phyloP scores from a whole-genome alignment of 2,888 invertebrate species.

The Serripes groenlandicus region DNA sequence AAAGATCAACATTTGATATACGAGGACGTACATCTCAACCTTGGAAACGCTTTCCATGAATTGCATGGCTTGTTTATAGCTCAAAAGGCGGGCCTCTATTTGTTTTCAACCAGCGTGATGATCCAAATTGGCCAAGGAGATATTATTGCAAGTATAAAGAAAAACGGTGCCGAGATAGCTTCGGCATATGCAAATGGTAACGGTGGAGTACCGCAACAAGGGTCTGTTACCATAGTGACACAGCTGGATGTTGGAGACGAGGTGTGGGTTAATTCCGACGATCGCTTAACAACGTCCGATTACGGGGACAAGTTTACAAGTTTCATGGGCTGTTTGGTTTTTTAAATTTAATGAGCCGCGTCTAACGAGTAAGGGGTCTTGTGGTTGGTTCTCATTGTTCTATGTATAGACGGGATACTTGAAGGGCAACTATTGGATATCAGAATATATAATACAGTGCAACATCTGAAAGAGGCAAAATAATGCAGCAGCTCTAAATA shows the following conservation, averaged over 20 bases:
- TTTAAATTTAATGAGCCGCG: background rate
- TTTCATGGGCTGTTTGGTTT: conserved; percentile 25
- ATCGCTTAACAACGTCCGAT: background rate
- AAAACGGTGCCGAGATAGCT: conserved; percentile 9
- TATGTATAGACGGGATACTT: background rate
- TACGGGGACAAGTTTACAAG: conserved; percentile 21
- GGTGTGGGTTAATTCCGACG: conserved; percentile 1
- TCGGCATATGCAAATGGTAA: conserved; percentile 19
- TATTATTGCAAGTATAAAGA: background rate
- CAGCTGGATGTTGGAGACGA: conserved; percentile 16
- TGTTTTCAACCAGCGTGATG: conserved; percentile 11
- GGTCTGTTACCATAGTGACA: conserved; percentile 14
- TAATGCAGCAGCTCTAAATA: too few relatives aligned
- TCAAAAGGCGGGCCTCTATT: conserved; percentile 1
- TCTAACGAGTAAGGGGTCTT: too few relatives aligned
- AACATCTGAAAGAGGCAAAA: too few relatives aligned
- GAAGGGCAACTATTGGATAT: background rate
- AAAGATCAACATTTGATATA: background rate
- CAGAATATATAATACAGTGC: background rate
- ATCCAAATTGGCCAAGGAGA: background rate
- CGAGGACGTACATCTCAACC: conserved; percentile 16
- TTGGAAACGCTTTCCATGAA: conserved; percentile 9
- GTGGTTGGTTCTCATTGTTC: background rate
- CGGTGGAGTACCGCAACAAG: conserved; percentile 10
- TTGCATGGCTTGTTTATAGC: conserved; percentile 21